A percentile compares a stretch with the other conserved stretches of the same genome.
Evolutionary conservation across 2,888 invertebrate genomes (phyloP).

Genomic region (Ceratothoa steindachneri): DNA sequence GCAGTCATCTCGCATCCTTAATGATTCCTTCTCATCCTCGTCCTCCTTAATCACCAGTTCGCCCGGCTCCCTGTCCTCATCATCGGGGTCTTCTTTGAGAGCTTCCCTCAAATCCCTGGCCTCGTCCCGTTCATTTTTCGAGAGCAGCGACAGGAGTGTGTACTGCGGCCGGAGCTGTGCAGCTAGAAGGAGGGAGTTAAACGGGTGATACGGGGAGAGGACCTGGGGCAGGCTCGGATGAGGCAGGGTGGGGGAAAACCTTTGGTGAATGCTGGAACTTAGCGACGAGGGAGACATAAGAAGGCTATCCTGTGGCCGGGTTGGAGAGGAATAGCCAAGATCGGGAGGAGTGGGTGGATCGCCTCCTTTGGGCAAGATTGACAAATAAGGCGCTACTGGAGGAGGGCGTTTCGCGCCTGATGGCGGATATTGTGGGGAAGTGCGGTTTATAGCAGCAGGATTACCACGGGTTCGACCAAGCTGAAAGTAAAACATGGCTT

Average conservation of each 20-base stretch:
- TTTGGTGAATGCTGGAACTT: constrained; percentile 20
- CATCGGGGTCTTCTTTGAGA: constrained; percentile 36
- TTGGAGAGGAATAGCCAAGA: constrained; percentile 43
- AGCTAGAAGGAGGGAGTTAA: constrained; percentile 40
- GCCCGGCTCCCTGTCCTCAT: constrained; percentile 43
- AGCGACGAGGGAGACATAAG: constrained; percentile 32
- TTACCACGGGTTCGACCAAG: constrained; percentile 31
- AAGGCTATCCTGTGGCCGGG: constrained; percentile 35
- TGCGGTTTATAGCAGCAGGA: constrained; percentile 24
- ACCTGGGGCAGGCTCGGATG: constrained; percentile 17
- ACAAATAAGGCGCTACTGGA: constrained; percentile 30
- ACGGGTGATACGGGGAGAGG: constrained; percentile 32
- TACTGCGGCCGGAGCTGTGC: constrained; percentile 42
- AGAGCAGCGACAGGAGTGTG: constrained; percentile 11
- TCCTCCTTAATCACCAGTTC: constrained; percentile 47
- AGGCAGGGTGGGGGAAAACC: constrained; percentile 6
- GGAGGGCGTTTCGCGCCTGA: constrained; percentile 26
- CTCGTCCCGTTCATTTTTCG: constrained; percentile 20
- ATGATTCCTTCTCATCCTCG: constrained; percentile 28
- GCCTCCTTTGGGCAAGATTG: constrained; percentile 42
- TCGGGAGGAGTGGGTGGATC: constrained; percentile 45
- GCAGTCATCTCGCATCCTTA: background rate
- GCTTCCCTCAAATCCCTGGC: constrained; percentile 37
- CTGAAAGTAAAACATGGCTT: constrained; percentile 14
- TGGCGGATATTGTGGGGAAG: constrained; percentile 34